Evolutionary conservation across 2,797 vertebrate genomes (phyloP), one percentile per base, ranked within the genome.

Genomic region (Aldrovandia affinis): DNA sequence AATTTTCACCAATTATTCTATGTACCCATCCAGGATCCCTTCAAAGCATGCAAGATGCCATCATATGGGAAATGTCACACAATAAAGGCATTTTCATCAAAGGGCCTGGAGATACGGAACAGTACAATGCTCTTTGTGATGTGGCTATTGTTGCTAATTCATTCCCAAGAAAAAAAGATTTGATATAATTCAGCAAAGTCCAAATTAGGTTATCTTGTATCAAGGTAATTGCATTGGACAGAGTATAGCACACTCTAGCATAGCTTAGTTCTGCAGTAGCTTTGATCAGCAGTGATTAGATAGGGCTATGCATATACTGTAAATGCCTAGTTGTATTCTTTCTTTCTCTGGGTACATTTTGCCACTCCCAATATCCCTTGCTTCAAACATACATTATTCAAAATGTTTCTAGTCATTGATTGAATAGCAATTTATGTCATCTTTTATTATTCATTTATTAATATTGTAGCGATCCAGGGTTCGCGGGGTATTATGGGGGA

Each of bases 1-100:
- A 97, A 98, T 99, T 98, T 99, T 90, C 95, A 94, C 89, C 94
- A 95, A 94, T 96, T 95, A 95, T 92, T 94, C 94, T 96, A 96
- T 97, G 86, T 83, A 92, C 92, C 87, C 91, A 89, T 90, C 91
- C 89, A 80, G 77, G 88, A 54, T 83, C 90, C 89, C 96, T 98
- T 99, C 97, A 99, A 98, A 99, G 97, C 94, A 92, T 88, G 90
- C 90, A 95, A 95, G 95, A 97, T 96, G 92, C 91, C 94, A 95
- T 93, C 92, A 92, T 94, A 95, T 86, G 91, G 93, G 92, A 91
- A 95, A 95, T 91, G 91, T 89, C 91, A 90, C 89, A 92, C 92
- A 96, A 96, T 96, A 84, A 95, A 94, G 94, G 94, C 92, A 95
- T 96, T 97, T 96, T 96, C 95, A 93, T 95, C 94, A 94, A 94